Evolutionary conservation across 2,113 vertebrate genomes (phyloP).

Genomic region (Grallaria varia): DNA sequence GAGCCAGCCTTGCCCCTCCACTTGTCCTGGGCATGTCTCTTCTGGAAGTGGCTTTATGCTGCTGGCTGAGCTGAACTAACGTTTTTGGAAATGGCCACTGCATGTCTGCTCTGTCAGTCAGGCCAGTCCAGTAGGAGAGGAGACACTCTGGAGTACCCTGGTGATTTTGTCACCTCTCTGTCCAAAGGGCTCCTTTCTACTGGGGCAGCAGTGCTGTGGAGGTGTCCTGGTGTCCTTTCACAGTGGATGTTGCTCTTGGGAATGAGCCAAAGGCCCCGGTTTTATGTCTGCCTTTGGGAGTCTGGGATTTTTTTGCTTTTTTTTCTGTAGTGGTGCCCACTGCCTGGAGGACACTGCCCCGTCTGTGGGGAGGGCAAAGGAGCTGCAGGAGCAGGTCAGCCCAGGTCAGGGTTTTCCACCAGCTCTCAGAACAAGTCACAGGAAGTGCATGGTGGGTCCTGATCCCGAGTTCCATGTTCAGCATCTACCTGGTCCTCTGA

Average conservation of each 20-base stretch:
- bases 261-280: not conserved
- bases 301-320: not conserved
- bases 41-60: not conserved
- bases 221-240: not conserved
- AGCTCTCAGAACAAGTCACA: not conserved
- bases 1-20: not conserved
- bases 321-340: rapidly evolving
- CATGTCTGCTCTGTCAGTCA: not conserved
- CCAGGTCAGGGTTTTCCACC: not conserved
- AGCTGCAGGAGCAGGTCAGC: not conserved
- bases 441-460: rapidly evolving
- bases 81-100: not conserved
- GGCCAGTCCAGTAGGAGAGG: not conserved
- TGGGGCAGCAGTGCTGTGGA: not conserved
- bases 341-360: not conserved
- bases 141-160: not conserved
- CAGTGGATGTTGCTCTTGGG: not conserved
- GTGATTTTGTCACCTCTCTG: not conserved
- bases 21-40: not conserved
- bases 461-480: not conserved
- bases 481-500: not conserved
- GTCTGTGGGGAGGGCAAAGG: rapidly evolving
- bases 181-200: not conserved
- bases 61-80: not conserved
- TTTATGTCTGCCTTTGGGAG: not conserved